Percentiles rank a stretch among this genome's conserved stretches.
phyloP scores from a whole-genome alignment of 92 coral and sea anemone species.

The Zoanthus sociatus region DNA sequence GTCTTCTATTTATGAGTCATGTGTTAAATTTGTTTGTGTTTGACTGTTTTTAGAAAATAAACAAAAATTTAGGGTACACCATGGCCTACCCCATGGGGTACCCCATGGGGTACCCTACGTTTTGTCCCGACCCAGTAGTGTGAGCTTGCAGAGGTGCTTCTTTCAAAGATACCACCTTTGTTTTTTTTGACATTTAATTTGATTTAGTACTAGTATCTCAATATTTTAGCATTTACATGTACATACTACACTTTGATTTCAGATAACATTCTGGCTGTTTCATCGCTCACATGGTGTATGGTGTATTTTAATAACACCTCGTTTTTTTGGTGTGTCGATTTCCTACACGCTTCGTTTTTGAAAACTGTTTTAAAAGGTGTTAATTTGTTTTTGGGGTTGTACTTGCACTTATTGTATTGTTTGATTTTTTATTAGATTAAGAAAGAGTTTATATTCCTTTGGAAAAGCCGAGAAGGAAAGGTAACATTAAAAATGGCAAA shows the following conservation, averaged over 20 bases:
- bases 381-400: neutral
- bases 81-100: no score
- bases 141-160: no score
- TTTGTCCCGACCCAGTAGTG: no score
- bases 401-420: neutral
- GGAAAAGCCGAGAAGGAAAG: neutral
- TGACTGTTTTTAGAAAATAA: no score
- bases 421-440: neutral
- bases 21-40: no score
- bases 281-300: neutral
- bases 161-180: constrained; percentile 5
- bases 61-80: no score
- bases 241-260: neutral
- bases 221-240: neutral
- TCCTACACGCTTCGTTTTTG: no score
- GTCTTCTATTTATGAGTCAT: no score
- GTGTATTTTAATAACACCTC: neutral
- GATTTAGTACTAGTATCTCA: neutral
- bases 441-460: neutral
- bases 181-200: neutral
- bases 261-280: neutral
- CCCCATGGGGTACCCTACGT: no score
- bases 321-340: no score
- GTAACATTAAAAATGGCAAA: constrained; percentile 5
- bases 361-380: neutral